Base-by-base conservation (phyloP, 2,797 vertebrate species). In the Pteronotus mesoamericanus region DNA sequence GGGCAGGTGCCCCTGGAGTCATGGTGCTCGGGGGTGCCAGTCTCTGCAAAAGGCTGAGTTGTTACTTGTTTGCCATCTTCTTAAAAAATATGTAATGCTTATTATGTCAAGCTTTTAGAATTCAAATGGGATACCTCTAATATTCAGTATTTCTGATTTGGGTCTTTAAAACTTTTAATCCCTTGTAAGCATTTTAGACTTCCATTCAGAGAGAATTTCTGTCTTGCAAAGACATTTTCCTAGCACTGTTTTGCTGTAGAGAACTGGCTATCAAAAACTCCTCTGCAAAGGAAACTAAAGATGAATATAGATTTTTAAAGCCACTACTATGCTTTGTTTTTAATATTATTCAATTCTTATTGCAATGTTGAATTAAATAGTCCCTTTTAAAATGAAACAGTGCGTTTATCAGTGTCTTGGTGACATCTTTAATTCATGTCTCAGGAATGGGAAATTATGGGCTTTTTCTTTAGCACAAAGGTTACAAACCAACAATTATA, bases 321-420 rank as follows among this genome's bases (percentile, higher is more conserved):
- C 74, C 86, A 91, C 44, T 91, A 87, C 85, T 68, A 77, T 93
- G 74, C 51, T 78, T 96, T 83, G 29, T 94, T 97, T 96, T 95
- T 95, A 96, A 95, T 90, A 69, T 48, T 72, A 55, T 94, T 89
- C n/a, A 44, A 75, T 79, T 93, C 46, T 79, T 92, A 61, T 42
- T 80, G 21, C 85, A 96, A 14, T 82, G 29, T 90, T 91, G 29
- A 96, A 97, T 96, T 97, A 97, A 96, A 95, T 95, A 71, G 69
- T 85, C 22, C 59, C 57, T 95, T 97, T 92, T 92, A 86, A 95
- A 93, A 75, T 74, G 79, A 94, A 87, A 18, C 53, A 86, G 6
- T 72, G 29, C 93, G 82, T 80, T 86, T 88, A 71, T 94, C 42
- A 74, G 26, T 80, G 34, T 93, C 71, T 95, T 79, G 39, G 48